These are phyloP conservation scores for Chrysolophus pictus DNA, from an alignment of 2,797 vertebrate species.

Conservation along the genomic window DNA sequence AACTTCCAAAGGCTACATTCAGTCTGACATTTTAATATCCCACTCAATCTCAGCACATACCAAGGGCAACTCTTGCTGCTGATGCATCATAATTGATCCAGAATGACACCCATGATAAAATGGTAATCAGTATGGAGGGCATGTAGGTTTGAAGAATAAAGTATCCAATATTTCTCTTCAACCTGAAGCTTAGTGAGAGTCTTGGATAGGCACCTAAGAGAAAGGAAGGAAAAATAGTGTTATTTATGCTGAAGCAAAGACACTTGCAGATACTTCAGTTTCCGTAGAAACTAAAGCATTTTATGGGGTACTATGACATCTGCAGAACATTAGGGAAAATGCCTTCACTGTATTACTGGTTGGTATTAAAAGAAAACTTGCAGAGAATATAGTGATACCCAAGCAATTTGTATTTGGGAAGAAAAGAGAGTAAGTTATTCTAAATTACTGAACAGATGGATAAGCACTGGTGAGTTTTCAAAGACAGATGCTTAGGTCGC, in stretches of 20 bases:
- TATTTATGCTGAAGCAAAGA: neutral
- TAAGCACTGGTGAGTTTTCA: neutral
- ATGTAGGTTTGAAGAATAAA: slow-evolving; percentile 99
- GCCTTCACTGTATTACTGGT: neutral
- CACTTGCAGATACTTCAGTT: neutral
- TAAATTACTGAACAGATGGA: neutral
- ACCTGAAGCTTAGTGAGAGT: slow-evolving; percentile 96
- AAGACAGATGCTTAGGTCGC: slow-evolving; percentile 27
- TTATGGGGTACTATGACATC: slow-evolving; percentile 13
- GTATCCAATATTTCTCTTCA: slow-evolving; percentile 99
- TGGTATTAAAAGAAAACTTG: slow-evolving; percentile 10
- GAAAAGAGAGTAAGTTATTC: neutral
- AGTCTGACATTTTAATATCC: slow-evolving; percentile 27
- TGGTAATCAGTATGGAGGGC: slow-evolving; percentile 98
- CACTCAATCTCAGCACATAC: slow-evolving; percentile 80
- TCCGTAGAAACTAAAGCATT: neutral
- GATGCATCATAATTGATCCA: slow-evolving; percentile 99
- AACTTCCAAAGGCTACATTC: neutral
- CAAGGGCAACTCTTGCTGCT: slow-evolving; percentile 97
- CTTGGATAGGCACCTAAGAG: slow-evolving; percentile 95
- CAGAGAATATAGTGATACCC: neutral
- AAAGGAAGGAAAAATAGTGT: neutral
- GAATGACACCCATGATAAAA: slow-evolving; percentile 99
- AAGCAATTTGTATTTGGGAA: slow-evolving; percentile 8
- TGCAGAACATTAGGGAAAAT: slow-evolving; percentile 25